Evolutionary conservation across 2,888 invertebrate species (phyloP), one percentile per base, ranked within the genome.

Genomic region (Drosophila nr. fundita): DNA sequence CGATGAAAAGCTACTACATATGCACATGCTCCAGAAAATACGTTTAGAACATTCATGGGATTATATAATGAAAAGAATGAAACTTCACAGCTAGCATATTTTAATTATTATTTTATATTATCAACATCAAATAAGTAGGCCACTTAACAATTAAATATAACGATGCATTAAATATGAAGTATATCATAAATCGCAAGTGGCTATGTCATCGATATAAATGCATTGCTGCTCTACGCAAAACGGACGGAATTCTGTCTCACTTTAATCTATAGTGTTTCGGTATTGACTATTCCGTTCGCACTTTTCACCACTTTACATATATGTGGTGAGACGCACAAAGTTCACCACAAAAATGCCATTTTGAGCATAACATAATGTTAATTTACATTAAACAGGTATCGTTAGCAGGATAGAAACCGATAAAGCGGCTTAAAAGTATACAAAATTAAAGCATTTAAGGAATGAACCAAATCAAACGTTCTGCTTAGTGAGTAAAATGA

Each of bases 291-390:
- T 60, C 21, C 40, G 4, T 36, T 61, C 29, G 21, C 69, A 45
- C 69, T 36, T 38, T 62, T 69, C 70, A 57, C 70, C 70, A 69
- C 42, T 13, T 15, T 10, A 8, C 4, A 13, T 29, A 27, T 38
- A 32, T 27, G 32, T 42, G 40, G 29, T 48, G 53, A 18, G 40
- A 34, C n/a, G 38, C 29, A 13, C 15, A 40, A 34, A 21, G 8
- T 30, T 18, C 6, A n/a, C 4, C 18, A 11, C 18, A 49, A 54
- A 49, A 62, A 45, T 54, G 38, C 53, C 60, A 73, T 62, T 57
- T 61, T 53, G 73, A 73, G 73, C 32, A 49, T 76, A 76, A 68
- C 76, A 76, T 71, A 29, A 52, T 54, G 54, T 18, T 10, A 24
- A 10, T 7, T 21, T 5, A 4, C 30, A 21, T 8, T n/a, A 4